Evolutionary conservation across 2,797 vertebrate species (phyloP), one percentile per base, ranked within the genome.

Genomic region (Myiotriccus ornatus): DNA sequence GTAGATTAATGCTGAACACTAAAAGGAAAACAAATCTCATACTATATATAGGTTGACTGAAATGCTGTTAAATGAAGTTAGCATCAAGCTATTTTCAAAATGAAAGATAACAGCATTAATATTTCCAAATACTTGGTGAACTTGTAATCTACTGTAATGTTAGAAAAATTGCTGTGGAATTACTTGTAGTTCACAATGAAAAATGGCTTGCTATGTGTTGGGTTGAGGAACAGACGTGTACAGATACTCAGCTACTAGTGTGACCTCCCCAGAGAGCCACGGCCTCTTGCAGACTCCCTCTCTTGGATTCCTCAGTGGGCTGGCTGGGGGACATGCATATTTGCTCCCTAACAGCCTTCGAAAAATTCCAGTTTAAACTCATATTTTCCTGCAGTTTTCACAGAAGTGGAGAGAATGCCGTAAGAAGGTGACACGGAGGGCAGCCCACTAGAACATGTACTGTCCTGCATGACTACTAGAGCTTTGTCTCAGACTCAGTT

Each of bases 1-100:
- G 53, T 28, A 89, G 74, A 79, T 71, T 89, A 87, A 88, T 3
- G 71, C 17, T 28, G 55, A 83, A 39, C 77, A 63, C 49, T 83
- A 43, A 88, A 96, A 90, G 47, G 69, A 90, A 94, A 95, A 83
- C n/a, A 49, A 85, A 64, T 79, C 83, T 95, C 6, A 1, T 34
- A 34, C n/a, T 89, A 67, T 23, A 87, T 49, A 73, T 8, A 79
- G 47, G 55, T 70, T 70, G 71, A 87, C 41, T 93, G 84, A 95
- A 94, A 87, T 55, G 39, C 47, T 75, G 56, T 92, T 89, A 92
- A 88, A 89, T 57, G 24, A 95, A 91, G 62, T 75, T 37, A 47
- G 76, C 24, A 67, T 59, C 44, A 28, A 63, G 27, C 21, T 39
- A 43, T 69, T 87, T 90, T 73, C 4, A 27, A 44, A 94, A 69